phyloP scores from a whole-genome alignment of 2,888 invertebrate genomes.

The Torymus aiolomorphi region DNA sequence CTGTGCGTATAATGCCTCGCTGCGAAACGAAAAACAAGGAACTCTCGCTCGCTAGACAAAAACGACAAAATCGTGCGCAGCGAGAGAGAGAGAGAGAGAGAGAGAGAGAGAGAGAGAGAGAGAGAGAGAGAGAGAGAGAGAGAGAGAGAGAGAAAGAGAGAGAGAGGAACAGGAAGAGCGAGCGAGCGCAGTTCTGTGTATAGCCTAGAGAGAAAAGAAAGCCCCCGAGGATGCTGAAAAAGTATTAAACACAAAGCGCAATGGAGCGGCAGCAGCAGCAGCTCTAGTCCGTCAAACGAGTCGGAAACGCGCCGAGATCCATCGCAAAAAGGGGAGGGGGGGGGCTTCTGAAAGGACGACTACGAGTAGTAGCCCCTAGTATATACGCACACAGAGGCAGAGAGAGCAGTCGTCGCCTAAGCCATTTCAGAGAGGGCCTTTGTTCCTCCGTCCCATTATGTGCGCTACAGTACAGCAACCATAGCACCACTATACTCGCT shows the following conservation, averaged over 20 bases:
- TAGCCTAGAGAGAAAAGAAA: not conserved
- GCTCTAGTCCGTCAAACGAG: conserved; percentile 23
- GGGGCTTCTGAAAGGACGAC: not conserved
- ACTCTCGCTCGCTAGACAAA: not conserved
- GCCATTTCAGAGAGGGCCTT: conserved; percentile 34
- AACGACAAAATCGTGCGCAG: not conserved
- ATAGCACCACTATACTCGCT: not conserved
- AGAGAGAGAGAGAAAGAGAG: too few relatives aligned
- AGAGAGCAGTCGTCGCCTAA: conserved; percentile 8
- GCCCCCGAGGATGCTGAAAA: conserved; percentile 19
- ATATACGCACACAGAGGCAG: conserved; percentile 14
- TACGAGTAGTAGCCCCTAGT: not conserved
- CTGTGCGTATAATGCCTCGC: not conserved
- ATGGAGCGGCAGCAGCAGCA: conserved; percentile 8
- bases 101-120: not conserved
- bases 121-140: too few relatives aligned
- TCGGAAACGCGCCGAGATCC: conserved; percentile 35
- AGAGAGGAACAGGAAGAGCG: not conserved
- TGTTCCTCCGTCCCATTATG: conserved; percentile 47
- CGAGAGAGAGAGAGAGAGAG: conserved; percentile 1
- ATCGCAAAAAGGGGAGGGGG: conserved; percentile 21
- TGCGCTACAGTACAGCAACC: not conserved
- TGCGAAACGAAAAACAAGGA: not conserved
- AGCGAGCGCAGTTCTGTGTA: not conserved
- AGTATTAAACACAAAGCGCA: conserved; percentile 40